phyloP scores from a whole-genome alignment of 1,140 invertebrate genomes.

The Atta cephalotes region DNA sequence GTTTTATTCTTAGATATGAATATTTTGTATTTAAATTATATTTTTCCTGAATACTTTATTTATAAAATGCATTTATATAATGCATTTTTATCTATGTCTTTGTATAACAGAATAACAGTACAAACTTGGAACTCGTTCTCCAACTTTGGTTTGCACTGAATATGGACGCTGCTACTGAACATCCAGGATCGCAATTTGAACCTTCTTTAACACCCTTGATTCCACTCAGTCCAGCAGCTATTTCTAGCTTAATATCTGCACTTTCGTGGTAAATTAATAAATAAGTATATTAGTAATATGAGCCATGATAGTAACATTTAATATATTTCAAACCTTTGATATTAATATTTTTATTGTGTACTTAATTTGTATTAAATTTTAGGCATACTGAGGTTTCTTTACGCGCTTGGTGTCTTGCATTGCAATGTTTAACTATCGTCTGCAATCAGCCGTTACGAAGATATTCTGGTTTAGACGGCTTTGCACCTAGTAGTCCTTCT shows the following conservation, averaged over 20 bases:
- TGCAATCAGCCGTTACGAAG: slow-evolving; percentile 85
- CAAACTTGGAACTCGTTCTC: slow-evolving; percentile 92
- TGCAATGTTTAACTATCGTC: slow-evolving; percentile 88
- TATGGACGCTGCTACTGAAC: slow-evolving; percentile 86
- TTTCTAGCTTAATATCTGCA: slow-evolving; percentile 90
- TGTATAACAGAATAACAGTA: slow-evolving; percentile 82
- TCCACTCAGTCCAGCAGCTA: slow-evolving; percentile 90
- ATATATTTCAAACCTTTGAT: neutral
- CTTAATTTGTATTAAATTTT: slow-evolving; percentile 52
- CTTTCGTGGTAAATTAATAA: slow-evolving; percentile 86
- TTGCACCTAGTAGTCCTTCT: slow-evolving; percentile 75
- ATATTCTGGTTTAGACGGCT: slow-evolving; percentile 80
- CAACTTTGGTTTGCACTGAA: slow-evolving; percentile 95
- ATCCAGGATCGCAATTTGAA: slow-evolving; percentile 86
- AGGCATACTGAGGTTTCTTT: slow-evolving; percentile 90
- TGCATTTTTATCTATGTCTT: slow-evolving; percentile 34
- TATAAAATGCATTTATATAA: neutral
- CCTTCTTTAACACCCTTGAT: slow-evolving; percentile 90
- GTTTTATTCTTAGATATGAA: neutral
- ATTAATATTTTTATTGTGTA: neutral
- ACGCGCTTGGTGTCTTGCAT: slow-evolving; percentile 91
- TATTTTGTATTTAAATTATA: neutral
- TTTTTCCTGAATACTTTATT: slow-evolving; percentile 8
- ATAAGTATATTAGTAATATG: neutral
- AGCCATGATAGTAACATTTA: neutral